phyloP scores from a whole-genome alignment of 2,113 vertebrate species.

The Nyctereutes procyonoides region DNA sequence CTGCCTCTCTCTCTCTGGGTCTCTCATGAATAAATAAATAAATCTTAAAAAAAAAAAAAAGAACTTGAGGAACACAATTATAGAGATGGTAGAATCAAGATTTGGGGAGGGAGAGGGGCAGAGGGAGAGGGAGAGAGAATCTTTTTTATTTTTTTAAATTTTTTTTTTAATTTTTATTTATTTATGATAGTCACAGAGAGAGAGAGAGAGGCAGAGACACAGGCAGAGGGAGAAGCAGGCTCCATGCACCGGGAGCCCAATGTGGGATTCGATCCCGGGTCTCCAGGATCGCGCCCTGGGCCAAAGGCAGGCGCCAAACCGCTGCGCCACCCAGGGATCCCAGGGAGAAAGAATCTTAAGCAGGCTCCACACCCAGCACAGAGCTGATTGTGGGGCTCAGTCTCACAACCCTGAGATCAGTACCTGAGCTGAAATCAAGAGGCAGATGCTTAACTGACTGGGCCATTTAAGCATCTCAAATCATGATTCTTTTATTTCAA shows the following conservation, averaged over 20 bases:
- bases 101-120: background rate
- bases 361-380: background rate
- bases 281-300: too few relatives aligned
- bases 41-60: background rate
- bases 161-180: too few relatives aligned
- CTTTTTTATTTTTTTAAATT: too few relatives aligned
- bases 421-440: background rate
- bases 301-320: too few relatives aligned
- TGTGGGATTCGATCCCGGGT: too few relatives aligned
- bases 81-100: background rate
- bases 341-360: background rate
- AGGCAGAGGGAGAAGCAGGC: too few relatives aligned
- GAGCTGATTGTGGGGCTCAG: background rate
- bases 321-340: too few relatives aligned
- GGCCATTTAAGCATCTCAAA: background rate
- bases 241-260: too few relatives aligned
- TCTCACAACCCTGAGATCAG: background rate
- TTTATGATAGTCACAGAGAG: too few relatives aligned
- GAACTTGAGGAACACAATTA: slow-evolving; percentile 5
- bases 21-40: too few relatives aligned
- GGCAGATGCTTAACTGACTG: background rate
- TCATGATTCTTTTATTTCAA: background rate
- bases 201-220: too few relatives aligned
- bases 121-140: background rate
- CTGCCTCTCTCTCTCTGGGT: too few relatives aligned